Conservation (phyloP, 2,113 vertebrate species). For the Chaetura pelagica region DNA sequence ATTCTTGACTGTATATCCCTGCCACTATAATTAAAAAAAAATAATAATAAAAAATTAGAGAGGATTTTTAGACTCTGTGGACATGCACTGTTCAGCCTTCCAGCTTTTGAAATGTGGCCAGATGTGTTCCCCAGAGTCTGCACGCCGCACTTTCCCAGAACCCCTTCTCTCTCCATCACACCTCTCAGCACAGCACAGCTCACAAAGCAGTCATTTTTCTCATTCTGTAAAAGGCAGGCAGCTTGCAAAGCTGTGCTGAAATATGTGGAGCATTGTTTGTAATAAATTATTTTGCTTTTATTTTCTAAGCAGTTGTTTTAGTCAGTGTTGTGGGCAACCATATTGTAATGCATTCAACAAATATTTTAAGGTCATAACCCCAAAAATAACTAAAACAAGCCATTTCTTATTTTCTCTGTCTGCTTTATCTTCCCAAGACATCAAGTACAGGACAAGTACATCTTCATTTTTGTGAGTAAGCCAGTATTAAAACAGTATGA, state of each 20-base stretch:
- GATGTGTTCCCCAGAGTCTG: background rate
- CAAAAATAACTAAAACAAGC: background rate
- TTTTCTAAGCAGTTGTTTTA: background rate
- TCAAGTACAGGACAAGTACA: background rate
- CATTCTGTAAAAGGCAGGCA: background rate
- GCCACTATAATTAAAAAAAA: background rate
- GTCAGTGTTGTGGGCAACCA: background rate
- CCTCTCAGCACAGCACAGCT: background rate
- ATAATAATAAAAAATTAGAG: background rate
- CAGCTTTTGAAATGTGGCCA: background rate
- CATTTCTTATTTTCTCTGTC: background rate
- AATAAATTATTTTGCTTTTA: background rate
- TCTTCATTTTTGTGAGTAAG: background rate
- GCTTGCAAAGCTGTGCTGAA: background rate
- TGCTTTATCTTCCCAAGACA: background rate
- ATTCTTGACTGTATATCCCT: background rate
- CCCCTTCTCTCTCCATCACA: background rate
- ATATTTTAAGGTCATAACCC: background rate
- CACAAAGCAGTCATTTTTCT: background rate
- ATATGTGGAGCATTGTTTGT: fast-evolving
- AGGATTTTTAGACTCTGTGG: background rate
- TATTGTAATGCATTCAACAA: background rate
- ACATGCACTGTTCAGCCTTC: background rate
- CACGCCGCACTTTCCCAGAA: fast-evolving
- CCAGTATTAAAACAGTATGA: background rate